Evolutionary conservation across 1,140 invertebrate genomes (phyloP).

Genomic region (Drosophila littoralis): DNA sequence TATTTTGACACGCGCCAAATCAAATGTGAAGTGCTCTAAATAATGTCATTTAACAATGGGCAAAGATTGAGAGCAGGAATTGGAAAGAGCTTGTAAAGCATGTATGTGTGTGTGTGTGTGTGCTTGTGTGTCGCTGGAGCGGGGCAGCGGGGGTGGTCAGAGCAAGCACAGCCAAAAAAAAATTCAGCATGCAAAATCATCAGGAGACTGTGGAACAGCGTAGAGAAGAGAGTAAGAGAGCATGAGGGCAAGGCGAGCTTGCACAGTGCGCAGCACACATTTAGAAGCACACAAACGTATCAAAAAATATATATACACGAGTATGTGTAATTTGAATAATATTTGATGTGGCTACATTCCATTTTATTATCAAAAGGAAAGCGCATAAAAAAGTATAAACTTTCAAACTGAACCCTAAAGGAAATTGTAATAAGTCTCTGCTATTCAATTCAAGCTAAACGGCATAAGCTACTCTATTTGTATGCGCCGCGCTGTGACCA

Average conservation of each 20-base stretch:
- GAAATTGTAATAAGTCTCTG: no score
- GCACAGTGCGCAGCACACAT: constrained; percentile 17
- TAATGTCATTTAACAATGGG: constrained; percentile 70
- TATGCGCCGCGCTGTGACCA: constrained; percentile 25
- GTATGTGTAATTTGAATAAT: neutral
- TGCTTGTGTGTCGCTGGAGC: constrained; percentile 13
- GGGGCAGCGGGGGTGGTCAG: neutral
- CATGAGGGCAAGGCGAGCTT: constrained; percentile 12
- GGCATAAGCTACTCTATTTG: neutral
- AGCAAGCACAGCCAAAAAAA: constrained; percentile 39
- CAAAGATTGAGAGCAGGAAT: constrained; percentile 35
- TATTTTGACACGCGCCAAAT: constrained; percentile 68
- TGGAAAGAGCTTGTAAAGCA: constrained; percentile 14
- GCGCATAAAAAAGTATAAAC: no score
- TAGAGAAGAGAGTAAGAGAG: neutral
- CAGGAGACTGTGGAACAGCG: constrained; percentile 8
- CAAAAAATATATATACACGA: no score
- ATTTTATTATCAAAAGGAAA: neutral
- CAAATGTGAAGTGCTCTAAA: constrained; percentile 65
- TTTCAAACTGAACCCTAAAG: no score
- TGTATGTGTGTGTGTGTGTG: constrained; percentile 1
- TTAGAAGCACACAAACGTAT: constrained; percentile 13
- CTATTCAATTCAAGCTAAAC: no score
- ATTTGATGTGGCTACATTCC: neutral
- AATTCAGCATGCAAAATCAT: constrained; percentile 58